Evolutionary conservation across 1,140 invertebrate species (phyloP), one percentile per base, ranked within the genome.

Genomic region (Atopsyche davidsoni): DNA sequence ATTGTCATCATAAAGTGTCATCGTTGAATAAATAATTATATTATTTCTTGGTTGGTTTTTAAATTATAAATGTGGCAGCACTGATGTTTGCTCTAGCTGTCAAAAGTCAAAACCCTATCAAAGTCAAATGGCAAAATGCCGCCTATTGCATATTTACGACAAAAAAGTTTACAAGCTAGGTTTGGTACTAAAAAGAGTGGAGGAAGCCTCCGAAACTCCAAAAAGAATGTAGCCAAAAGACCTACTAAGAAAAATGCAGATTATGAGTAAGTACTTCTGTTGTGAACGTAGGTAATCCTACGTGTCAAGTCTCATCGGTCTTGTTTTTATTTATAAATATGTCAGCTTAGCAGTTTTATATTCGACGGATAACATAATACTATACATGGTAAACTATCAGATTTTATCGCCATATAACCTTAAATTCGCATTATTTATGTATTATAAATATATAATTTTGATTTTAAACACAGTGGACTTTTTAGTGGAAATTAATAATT

Each of bases 51-150:
- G n/a, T n/a, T n/a, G n/a, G n/a, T n/a, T n/a, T n/a, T n/a, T n/a
- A n/a, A n/a, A n/a, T n/a, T n/a, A n/a, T n/a, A n/a, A n/a, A n/a
- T n/a, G n/a, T n/a, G n/a, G n/a, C n/a, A n/a, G n/a, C n/a, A n/a
- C n/a, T n/a, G n/a, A n/a, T n/a, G n/a, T n/a, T n/a, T n/a, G n/a
- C n/a, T n/a, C n/a, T n/a, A n/a, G n/a, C n/a, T n/a, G n/a, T n/a
- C n/a, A n/a, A n/a, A n/a, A n/a, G n/a, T n/a, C n/a, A n/a, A n/a
- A n/a, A n/a, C n/a, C n/a, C n/a, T n/a, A n/a, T n/a, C n/a, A n/a
- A n/a, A n/a, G 22, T 22, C 28, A 44, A 50, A 50, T 50, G 40
- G 40, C 28, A 41, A 43, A 38, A 50, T 50, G 48, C 40, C 48
- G 48, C 48, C 25, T 32, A 50, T 50, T 14, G 32, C 25, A 1